Conservation (phyloP, 2,113 vertebrate genomes). For the Aleadryas rufinucha region DNA sequence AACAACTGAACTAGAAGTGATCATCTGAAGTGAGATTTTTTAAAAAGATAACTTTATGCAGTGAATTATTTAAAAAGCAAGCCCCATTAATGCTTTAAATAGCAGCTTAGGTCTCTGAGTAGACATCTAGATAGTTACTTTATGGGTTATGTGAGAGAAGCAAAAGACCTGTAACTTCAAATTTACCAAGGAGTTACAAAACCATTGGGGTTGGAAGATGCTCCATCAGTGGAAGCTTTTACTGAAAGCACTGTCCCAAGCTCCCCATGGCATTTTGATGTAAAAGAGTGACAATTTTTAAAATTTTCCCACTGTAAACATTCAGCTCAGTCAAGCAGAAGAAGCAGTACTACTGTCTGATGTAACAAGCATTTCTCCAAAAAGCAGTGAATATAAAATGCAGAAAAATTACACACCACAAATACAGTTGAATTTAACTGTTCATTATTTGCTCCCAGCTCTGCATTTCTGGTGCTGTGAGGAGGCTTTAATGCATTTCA, state of each 20-base stretch:
- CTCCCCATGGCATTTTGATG: not conserved
- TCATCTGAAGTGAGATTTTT: not conserved
- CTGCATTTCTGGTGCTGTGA: accelerated
- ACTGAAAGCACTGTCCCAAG: not conserved
- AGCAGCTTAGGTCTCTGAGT: not conserved
- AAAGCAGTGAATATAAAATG: not conserved
- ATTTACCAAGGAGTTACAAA: not conserved
- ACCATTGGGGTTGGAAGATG: not conserved
- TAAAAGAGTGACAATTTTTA: not conserved
- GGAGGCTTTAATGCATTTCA: not conserved
- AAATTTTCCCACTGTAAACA: not conserved
- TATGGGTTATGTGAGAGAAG: not conserved
- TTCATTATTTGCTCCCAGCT: not conserved
- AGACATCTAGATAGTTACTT: not conserved
- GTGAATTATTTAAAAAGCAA: not conserved
- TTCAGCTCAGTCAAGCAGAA: not conserved
- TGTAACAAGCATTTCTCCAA: not conserved
- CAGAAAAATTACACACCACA: not conserved
- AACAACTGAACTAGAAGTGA: not conserved
- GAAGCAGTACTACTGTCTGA: not conserved
- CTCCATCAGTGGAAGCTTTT: not conserved
- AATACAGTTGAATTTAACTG: not conserved
- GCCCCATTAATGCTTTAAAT: not conserved
- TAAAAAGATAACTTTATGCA: not conserved
- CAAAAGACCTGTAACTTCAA: not conserved